Conservation (phyloP, 2,888 invertebrate genomes). For the Campoplex nolae region DNA sequence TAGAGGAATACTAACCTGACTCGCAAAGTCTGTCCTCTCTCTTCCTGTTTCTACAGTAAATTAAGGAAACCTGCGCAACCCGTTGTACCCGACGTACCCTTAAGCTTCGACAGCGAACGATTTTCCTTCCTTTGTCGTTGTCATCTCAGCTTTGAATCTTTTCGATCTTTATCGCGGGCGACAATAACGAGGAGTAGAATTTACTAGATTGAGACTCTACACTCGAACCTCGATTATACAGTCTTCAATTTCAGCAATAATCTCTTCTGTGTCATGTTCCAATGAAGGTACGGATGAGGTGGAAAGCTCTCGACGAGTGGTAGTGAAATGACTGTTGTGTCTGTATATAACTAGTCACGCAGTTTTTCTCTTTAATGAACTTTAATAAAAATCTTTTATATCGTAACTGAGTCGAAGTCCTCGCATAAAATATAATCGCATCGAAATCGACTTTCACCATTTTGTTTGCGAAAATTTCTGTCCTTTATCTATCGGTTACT, state of each 20-base stretch:
- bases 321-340: neutral
- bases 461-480: neutral
- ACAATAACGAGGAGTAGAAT: slow-evolving; percentile 28
- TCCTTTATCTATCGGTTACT: neutral
- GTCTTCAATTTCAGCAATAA: slow-evolving; percentile 5
- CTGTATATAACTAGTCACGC: neutral
- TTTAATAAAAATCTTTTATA: no score
- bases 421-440: neutral
- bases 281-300: neutral
- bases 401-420: neutral
- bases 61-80: slow-evolving; percentile 7
- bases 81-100: slow-evolving; percentile 53
- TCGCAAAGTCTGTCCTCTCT: slow-evolving; percentile 39
- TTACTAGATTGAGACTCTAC: slow-evolving; percentile 2
- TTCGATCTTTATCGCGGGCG: slow-evolving; percentile 1
- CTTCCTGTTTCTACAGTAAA: slow-evolving; percentile 24
- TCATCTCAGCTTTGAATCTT: slow-evolving; percentile 30
- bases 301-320: neutral
- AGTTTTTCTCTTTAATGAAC: neutral
- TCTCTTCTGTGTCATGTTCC: neutral
- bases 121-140: slow-evolving; percentile 26
- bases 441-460: neutral
- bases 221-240: slow-evolving; percentile 12
- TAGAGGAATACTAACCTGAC: slow-evolving; percentile 55
- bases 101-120: slow-evolving; percentile 44